Conservation (phyloP, 1,140 invertebrate genomes). For the Drosophila albomicans region DNA sequence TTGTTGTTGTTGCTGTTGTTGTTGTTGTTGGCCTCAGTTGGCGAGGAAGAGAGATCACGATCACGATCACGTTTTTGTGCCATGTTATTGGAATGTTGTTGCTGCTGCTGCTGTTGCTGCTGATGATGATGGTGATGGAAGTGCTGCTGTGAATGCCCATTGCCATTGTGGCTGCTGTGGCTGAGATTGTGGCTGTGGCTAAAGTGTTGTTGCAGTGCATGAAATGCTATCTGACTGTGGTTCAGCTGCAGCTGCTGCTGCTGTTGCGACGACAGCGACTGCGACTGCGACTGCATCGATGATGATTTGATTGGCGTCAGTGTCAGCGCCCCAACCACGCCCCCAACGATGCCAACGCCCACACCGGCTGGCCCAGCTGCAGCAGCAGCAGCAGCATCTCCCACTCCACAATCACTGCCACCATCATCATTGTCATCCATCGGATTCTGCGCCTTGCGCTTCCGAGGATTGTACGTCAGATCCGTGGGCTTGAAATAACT, state of each 20-base stretch:
- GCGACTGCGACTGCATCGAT: constrained; percentile 12
- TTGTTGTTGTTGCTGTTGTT: constrained; percentile 36
- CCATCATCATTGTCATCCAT: constrained; percentile 56
- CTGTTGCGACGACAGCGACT: constrained; percentile 23
- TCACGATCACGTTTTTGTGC: constrained; percentile 81
- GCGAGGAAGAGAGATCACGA: constrained; percentile 76
- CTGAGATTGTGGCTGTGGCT: constrained; percentile 59
- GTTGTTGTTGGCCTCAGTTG: constrained; percentile 35
- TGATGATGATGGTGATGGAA: constrained; percentile 7
- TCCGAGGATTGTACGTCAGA: constrained; percentile 70
- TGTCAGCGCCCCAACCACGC: constrained; percentile 70
- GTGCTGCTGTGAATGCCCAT: constrained; percentile 46
- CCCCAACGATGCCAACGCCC: constrained; percentile 40
- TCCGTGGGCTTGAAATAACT: constrained; percentile 74
- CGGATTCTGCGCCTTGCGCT: constrained; percentile 64
- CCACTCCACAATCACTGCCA: constrained; percentile 26
- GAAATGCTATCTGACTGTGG: constrained; percentile 78
- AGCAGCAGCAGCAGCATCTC: background rate
- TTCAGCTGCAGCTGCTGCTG: constrained; percentile 59
- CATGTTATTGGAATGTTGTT: constrained; percentile 80
- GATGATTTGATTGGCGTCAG: constrained; percentile 69
- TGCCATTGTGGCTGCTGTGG: constrained; percentile 51
- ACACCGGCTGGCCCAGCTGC: constrained; percentile 15
- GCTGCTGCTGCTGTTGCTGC: constrained; percentile 43
- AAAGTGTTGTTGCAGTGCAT: constrained; percentile 71